A percentile compares a stretch with the other conserved stretches of the same genome.
Evolutionary conservation across 2,797 vertebrate species (phyloP).

Genomic region (Hypotaenidia philippensis): DNA sequence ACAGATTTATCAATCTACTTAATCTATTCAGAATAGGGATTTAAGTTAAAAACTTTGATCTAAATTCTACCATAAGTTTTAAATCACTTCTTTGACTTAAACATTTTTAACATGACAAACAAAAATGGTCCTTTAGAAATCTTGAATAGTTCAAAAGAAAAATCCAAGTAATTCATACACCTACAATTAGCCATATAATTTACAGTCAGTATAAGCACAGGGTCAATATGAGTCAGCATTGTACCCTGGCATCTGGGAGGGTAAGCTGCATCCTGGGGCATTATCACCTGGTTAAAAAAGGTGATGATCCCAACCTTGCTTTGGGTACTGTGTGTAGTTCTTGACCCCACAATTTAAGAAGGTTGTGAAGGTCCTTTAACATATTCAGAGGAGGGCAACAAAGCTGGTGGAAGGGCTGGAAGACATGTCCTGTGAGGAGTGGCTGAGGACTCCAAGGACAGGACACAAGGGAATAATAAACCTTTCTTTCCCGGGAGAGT

Average conservation of each 20-base stretch:
- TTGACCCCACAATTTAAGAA: not conserved
- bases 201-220: not conserved
- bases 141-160: too few relatives aligned
- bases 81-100: not conserved
- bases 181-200: not conserved
- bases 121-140: too few relatives aligned
- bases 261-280: fast-evolving
- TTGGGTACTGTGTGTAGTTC: too few relatives aligned
- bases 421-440: not conserved
- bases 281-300: fast-evolving
- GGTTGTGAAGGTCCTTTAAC: not conserved
- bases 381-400: not conserved
- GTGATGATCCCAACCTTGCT: too few relatives aligned
- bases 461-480: not conserved
- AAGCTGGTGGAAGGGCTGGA: not conserved
- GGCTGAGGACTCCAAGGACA: not conserved
- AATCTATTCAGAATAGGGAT: not conserved
- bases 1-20: not conserved
- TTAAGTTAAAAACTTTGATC: not conserved
- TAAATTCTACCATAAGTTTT: not conserved
- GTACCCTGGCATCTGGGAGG: not conserved
- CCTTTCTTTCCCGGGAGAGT: not conserved
- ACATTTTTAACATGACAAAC: too few relatives aligned
- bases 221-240: not conserved
- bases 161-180: not conserved